Evolutionary conservation across 2,888 invertebrate species (phyloP), one percentile per base, ranked within the genome.

Genomic region (Caenorhabditis panamensis): DNA sequence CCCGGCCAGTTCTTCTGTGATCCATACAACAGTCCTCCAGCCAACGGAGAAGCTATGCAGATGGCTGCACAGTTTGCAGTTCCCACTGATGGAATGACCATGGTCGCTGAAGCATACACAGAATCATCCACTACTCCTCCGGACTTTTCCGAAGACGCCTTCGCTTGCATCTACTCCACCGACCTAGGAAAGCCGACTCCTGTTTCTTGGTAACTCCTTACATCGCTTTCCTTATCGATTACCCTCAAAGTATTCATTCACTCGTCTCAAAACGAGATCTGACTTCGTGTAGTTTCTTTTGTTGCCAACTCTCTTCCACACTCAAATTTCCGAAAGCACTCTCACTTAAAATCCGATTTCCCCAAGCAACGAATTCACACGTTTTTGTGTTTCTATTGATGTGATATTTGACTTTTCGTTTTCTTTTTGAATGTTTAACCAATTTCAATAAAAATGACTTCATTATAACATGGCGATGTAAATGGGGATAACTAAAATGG

Each of bases 1-100:
- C 72, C 61, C 18, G 31, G 72, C 53, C 72, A 67, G 49, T 85
- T 82, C 64, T 85, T 83, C 80, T 82, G 82, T 64, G 85, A 85
- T 71, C 82, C 82, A 3, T 85, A 83, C 49, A 44, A 76, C 11
- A 73, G 58, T 31, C 72, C 81, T 13, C 64, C 67, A 20, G 68
- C 58, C 5, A 63, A 22, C 22, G 63, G 63, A 18, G 63, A 69
- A 28, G 22, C 37, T 2, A 51, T 68, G 20, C 59, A 49, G 47
- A 37, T 75, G 44, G 20, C 73, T 5, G 31, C 69, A 16, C 75
- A 58, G 44, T 79, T 79, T 26, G 53, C 58, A 8, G 78, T 77
- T 24, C 66, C 79, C n/a, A 20, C 58, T 4, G 72, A 79, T 0
- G 47, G n/a, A 13, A 71, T 78, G 56, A 58, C 6, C 1, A 63